phyloP scores from a whole-genome alignment of 2,113 vertebrate genomes.

The Cyphomyrus discorhynchus region DNA sequence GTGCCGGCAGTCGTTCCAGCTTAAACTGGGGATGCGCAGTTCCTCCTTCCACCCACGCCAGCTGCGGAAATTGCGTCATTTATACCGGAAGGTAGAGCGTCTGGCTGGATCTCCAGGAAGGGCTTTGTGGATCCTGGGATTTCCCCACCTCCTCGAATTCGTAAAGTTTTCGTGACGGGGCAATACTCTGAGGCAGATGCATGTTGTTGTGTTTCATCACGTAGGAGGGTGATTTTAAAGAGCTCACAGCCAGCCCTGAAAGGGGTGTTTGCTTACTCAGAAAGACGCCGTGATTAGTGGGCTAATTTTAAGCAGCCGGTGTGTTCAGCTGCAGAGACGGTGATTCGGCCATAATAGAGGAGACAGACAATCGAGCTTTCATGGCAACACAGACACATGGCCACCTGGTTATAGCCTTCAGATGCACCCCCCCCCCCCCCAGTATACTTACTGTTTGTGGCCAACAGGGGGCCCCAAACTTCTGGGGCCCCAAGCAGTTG shows the following conservation, averaged over 20 bases:
- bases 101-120: slow-evolving; percentile 28
- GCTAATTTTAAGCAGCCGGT: not conserved
- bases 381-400: not conserved
- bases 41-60: slow-evolving; percentile 27
- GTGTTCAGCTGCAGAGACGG: slow-evolving; percentile 6
- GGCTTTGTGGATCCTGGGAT: slow-evolving; percentile 37
- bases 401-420: not conserved
- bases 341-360: not conserved
- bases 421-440: not conserved
- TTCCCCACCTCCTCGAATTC: slow-evolving; percentile 29
- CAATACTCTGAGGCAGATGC: slow-evolving; percentile 8
- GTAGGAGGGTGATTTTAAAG: slow-evolving; percentile 24
- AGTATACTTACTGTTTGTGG: not conserved
- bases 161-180: slow-evolving; percentile 6
- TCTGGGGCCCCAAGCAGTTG: not conserved
- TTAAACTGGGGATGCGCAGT: not conserved
- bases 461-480: not conserved
- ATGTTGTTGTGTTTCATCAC: slow-evolving; percentile 22
- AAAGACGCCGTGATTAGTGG: not conserved
- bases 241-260: slow-evolving; percentile 8
- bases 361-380: not conserved
- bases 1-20: slow-evolving; percentile 7
- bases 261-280: slow-evolving; percentile 19
- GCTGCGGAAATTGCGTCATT: slow-evolving; percentile 38
- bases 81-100: slow-evolving; percentile 25